Evolutionary conservation across 2,888 invertebrate genomes (phyloP).

Genomic region (Stictocephala bisonia): DNA sequence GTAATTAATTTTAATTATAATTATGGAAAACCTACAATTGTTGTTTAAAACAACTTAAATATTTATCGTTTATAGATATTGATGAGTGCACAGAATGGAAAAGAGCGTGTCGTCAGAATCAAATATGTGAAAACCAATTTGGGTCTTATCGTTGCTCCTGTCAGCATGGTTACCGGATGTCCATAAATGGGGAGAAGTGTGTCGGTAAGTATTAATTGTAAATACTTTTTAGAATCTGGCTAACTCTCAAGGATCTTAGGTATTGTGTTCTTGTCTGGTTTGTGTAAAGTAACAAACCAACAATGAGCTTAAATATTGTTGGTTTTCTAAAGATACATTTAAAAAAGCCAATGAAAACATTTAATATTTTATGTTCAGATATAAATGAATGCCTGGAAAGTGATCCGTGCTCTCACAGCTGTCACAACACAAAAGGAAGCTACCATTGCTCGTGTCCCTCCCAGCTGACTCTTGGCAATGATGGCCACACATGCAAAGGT

Average conservation of each 20-base stretch:
- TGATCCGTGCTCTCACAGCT: constrained; percentile 69
- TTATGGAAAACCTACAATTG: no score
- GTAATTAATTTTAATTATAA: no score
- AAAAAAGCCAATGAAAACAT: no score
- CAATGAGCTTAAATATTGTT: no score
- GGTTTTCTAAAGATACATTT: no score
- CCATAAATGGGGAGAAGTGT: constrained; percentile 66
- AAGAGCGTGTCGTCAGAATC: constrained; percentile 69
- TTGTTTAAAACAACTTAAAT: no score
- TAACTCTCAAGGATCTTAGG: no score
- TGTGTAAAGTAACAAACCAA: no score
- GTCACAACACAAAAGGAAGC: constrained; percentile 72
- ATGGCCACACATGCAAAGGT: constrained; percentile 61
- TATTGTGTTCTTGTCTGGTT: no score
- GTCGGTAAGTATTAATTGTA: constrained; percentile 63
- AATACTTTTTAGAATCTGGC: no score
- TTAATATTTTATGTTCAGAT: constrained; percentile 63
- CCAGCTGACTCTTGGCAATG: constrained; percentile 63
- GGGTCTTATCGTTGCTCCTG: constrained; percentile 73
- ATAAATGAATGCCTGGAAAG: constrained; percentile 68
- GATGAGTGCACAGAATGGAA: constrained; percentile 70
- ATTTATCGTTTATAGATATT: constrained; percentile 67
- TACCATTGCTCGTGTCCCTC: constrained; percentile 72
- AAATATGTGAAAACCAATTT: constrained; percentile 70
- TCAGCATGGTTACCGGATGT: constrained; percentile 68